Percentiles rank a stretch among this genome's conserved stretches.
Evolutionary conservation across 2,113 vertebrate species (phyloP).

Genomic region (Dipodomys merriami): DNA sequence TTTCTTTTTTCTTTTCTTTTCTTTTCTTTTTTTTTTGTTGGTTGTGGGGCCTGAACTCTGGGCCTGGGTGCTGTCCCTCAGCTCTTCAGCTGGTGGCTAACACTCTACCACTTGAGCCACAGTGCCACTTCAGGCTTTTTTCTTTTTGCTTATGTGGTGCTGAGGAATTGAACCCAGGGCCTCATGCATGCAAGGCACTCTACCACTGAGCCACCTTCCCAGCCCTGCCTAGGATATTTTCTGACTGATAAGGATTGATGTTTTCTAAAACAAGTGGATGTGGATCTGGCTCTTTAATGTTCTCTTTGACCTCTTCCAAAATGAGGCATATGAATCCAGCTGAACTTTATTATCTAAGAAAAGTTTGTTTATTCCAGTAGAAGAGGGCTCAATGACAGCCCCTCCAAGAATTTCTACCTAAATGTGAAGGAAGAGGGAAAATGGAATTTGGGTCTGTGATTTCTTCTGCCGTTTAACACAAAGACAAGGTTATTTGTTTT

Average conservation of each 20-base stretch:
- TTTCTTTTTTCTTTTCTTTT: no score
- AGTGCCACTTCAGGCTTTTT: no score
- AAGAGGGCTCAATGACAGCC: not conserved
- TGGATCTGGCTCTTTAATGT: not conserved
- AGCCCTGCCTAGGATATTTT: not conserved
- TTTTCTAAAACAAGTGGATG: not conserved
- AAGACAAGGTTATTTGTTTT: slow-evolving; percentile 23
- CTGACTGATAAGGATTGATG: not conserved
- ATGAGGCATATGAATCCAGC: not conserved
- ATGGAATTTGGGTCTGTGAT: not conserved
- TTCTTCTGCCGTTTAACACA: slow-evolving; percentile 43
- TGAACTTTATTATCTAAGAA: not conserved
- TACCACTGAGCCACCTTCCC: no score
- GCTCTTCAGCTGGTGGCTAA: no score
- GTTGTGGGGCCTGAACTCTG: no score
- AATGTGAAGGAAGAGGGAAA: not conserved
- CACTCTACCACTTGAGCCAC: no score
- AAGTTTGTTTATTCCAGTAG: not conserved
- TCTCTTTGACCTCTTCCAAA: not conserved
- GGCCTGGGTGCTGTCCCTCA: no score
- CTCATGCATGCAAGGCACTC: no score
- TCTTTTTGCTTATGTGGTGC: no score
- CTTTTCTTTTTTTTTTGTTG: no score
- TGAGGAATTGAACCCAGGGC: no score
- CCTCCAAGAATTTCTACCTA: not conserved